These are phyloP conservation scores for Ochropleura plecta DNA, from an alignment of 2,888 invertebrate species.

Conservation along the genomic window DNA sequence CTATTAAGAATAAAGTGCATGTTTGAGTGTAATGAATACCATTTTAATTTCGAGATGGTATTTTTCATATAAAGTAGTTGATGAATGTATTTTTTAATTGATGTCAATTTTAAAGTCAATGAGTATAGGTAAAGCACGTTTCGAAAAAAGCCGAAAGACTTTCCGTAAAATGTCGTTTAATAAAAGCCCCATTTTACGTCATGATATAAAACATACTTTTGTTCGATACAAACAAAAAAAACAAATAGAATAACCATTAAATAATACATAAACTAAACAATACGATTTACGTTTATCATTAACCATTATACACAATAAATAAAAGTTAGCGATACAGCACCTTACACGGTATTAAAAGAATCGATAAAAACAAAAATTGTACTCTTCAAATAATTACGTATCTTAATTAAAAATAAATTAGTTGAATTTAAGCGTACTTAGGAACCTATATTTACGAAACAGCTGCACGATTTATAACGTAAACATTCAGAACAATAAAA, in stretches of 20 bases:
- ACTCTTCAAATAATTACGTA: constrained; percentile 52
- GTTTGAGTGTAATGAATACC: constrained; percentile 19
- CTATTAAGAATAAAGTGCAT: constrained; percentile 35
- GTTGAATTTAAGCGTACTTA: constrained; percentile 64
- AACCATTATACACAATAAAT: constrained; percentile 33
- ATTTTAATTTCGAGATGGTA: constrained; percentile 27
- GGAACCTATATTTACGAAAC: constrained; percentile 54
- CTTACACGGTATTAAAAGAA: constrained; percentile 22
- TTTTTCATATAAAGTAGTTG: constrained; percentile 15
- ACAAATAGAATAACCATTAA: constrained; percentile 8
- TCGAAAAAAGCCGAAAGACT: constrained; percentile 14
- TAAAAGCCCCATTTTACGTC: constrained; percentile 7
- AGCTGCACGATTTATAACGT: constrained; percentile 53
- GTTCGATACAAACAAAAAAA: constrained; percentile 49
- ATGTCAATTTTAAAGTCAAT: constrained; percentile 10
- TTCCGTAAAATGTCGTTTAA: not conserved
- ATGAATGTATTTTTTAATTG: constrained; percentile 13
- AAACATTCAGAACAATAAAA: constrained; percentile 26
- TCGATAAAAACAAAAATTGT: constrained; percentile 56
- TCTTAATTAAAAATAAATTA: constrained; percentile 49
- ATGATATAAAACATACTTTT: constrained; percentile 37
- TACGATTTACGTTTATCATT: constrained; percentile 38
- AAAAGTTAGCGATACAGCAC: constrained; percentile 52
- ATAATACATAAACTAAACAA: constrained; percentile 11
- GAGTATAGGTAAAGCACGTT: not conserved